These are phyloP conservation scores for Bucco capensis DNA, from an alignment of 2,113 vertebrate genomes.

Conservation along the genomic window DNA sequence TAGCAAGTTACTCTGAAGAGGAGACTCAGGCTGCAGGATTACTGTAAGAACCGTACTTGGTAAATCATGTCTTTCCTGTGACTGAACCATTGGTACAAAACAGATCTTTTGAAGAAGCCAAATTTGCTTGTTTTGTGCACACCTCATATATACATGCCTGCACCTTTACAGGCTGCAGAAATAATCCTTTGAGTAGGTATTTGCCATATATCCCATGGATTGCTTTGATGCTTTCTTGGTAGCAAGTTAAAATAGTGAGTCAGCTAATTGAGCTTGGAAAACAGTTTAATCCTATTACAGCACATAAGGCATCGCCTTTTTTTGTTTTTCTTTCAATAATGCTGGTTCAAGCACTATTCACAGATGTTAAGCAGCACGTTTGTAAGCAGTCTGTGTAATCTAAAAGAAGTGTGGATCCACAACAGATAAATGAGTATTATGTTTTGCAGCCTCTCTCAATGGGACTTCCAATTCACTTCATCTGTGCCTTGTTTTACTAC, in stretches of 20 bases:
- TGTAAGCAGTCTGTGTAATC: not conserved
- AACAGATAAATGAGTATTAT: not conserved
- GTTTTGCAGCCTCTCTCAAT: not conserved
- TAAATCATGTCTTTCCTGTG: not conserved
- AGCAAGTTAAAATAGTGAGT: slow-evolving; percentile 1
- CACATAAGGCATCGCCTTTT: not conserved
- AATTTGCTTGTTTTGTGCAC: not conserved
- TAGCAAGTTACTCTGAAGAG: not conserved
- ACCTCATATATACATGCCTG: accelerated
- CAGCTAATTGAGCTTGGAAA: slow-evolving; percentile 28
- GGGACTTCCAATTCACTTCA: not conserved
- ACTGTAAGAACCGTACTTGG: not conserved
- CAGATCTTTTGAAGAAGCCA: not conserved
- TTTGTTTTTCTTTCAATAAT: not conserved
- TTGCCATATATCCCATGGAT: not conserved
- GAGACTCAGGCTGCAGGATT: not conserved
- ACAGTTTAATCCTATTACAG: slow-evolving; percentile 28
- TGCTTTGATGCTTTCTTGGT: slow-evolving; percentile 2
- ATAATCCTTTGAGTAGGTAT: not conserved
- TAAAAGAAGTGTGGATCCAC: not conserved
- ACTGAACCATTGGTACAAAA: not conserved
- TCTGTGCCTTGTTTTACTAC: not conserved
- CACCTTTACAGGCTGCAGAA: not conserved
- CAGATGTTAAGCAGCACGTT: not conserved
- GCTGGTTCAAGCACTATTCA: not conserved